Percentiles rank a stretch among this genome's conserved stretches.
These are phyloP conservation scores for Lepidurus arcticus DNA, from an alignment of 1,140 invertebrate genomes.

Conservation along the genomic window DNA sequence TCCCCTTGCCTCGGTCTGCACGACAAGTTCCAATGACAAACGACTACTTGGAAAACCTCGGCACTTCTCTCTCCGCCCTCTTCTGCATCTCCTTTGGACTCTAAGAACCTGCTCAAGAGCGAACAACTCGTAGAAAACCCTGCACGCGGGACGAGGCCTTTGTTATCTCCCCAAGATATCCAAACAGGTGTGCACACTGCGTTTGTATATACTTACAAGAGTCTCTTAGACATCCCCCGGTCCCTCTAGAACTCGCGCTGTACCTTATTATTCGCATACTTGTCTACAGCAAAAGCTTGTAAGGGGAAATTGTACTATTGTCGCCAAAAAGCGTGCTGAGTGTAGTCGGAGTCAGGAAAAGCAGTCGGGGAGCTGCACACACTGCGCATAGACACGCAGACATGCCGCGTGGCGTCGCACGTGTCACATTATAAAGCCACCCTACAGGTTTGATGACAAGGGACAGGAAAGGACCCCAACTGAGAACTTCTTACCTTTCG, in stretches of 20 bases:
- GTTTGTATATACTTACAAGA: not conserved
- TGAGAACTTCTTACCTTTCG: not conserved
- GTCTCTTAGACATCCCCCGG: not conserved
- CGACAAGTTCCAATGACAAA: conserved; percentile 18
- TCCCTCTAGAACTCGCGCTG: not conserved
- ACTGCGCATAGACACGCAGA: not conserved
- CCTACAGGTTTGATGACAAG: conserved; percentile 17
- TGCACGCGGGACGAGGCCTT: conserved; percentile 16
- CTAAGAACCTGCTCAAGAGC: not conserved
- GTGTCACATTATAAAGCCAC: conserved; percentile 14
- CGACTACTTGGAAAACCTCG: conserved; percentile 18
- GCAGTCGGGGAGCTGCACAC: not conserved
- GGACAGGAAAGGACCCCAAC: conserved; percentile 7
- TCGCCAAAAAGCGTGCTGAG: conserved; percentile 1
- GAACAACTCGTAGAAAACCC: not conserved
- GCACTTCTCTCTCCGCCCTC: conserved; percentile 1
- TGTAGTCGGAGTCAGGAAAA: not conserved
- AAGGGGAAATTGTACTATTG: not conserved
- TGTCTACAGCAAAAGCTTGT: not conserved
- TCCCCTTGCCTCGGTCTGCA: conserved; percentile 6
- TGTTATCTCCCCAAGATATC: conserved; percentile 13
- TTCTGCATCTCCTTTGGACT: not conserved
- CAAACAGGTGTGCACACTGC: conserved; percentile 17
- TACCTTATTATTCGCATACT: not conserved
- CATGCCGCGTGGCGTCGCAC: conserved; percentile 16